These are phyloP conservation scores for Armadillidium nasatum DNA, from an alignment of 1,140 invertebrate species.

Conservation along the genomic window DNA sequence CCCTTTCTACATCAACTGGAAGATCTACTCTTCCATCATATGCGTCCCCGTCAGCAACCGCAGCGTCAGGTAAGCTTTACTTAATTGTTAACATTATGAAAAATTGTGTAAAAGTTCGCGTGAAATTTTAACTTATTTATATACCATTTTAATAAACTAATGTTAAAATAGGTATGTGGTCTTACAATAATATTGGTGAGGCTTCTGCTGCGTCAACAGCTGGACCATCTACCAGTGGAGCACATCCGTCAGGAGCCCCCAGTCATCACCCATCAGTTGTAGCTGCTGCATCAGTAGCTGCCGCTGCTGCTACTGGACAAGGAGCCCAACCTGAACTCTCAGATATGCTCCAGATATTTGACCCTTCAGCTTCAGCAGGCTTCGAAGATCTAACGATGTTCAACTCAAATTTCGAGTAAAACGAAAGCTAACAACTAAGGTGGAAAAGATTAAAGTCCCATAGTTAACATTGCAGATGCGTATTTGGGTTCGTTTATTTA, in stretches of 20 bases:
- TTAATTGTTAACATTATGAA: not conserved
- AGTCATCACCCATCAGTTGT: not conserved
- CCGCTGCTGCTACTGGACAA: not conserved
- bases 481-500: too few species aligned
- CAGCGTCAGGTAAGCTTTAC: not conserved
- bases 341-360: not conserved
- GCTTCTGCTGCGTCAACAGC: not conserved
- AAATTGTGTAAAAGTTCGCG: too few species aligned
- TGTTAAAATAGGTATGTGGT: not conserved
- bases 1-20: conserved; percentile 63
- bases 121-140: too few species aligned
- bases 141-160: not conserved
- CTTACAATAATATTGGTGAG: not conserved
- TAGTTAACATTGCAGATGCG: too few species aligned
- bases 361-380: not conserved
- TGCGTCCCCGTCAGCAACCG: conserved; percentile 24
- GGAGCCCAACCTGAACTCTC: not conserved
- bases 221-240: not conserved
- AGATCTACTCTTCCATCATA: conserved; percentile 52
- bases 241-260: not conserved
- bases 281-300: not conserved
- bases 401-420: conserved; percentile 3
- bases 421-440: too few species aligned
- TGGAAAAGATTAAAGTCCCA: too few species aligned
- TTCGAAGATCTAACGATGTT: not conserved